Evolutionary conservation across 1,140 invertebrate species (phyloP), one percentile per base, ranked within the genome.

Genomic region (Zaprionus taronus): DNA sequence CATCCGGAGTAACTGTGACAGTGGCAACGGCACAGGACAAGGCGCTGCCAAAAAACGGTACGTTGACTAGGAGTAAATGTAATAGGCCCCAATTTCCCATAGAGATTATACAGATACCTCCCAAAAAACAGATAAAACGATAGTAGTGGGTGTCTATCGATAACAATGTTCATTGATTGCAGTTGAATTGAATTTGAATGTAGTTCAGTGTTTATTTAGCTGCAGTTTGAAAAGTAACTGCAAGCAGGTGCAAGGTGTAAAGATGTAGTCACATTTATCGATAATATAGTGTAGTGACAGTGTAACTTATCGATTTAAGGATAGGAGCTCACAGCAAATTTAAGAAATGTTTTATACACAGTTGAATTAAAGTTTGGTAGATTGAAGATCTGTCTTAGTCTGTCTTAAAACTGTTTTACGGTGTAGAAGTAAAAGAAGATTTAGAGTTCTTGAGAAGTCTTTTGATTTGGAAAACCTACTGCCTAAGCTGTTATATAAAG

Each of bases 21-120:
- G 57, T 74, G 63, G 51, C 71, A 7, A 41, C 70, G 53, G 64
- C 77, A 14, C 84, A 83, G 75, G 85, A 89, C 28, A 92, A 93
- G 72, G 62, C 81, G 66, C 44, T 91, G 84, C 77, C 91, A 93
- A 93, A 93, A 93, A 93, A 93, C 91, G 92, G 92, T 92, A 69
- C 75, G 80, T 51, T 56, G 11, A 12, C 5, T 7, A 47, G 41
- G 7, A 47, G 7, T 20, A 47, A 47, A 9, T 7, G 36, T 7
- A 47, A 47, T 47, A 7, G 9, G 0, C 6, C n/a, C n/a, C 41
- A 47, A 47, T 47, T 47, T 47, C 41, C 41, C 41, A 47, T n/a
- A 17, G 1, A 47, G 41, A 47, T 47, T 47, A 47, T 17, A 17
- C n/a, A 17, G n/a, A 20, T n/a, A n/a, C n/a, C 0, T 2, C 31